phyloP scores from a whole-genome alignment of 2,888 invertebrate genomes.

The Operophtera brumata region DNA sequence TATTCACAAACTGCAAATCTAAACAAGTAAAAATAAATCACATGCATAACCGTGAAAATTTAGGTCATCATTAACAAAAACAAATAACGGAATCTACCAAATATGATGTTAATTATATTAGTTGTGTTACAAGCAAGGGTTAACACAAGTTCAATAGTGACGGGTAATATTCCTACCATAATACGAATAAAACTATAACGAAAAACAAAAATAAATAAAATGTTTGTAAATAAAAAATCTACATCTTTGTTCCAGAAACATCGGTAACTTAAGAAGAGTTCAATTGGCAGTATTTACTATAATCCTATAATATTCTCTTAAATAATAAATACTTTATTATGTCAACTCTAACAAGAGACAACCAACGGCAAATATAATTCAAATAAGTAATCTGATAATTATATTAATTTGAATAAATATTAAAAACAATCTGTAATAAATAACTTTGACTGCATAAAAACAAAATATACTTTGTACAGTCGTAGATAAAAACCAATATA shows the following conservation, averaged over 20 bases:
- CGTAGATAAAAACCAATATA: constrained; percentile 53
- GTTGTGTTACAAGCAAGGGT: constrained; percentile 81
- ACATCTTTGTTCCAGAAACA: constrained; percentile 68
- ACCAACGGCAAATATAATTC: constrained; percentile 62
- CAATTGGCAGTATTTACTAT: constrained; percentile 65
- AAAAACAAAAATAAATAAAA: constrained; percentile 48
- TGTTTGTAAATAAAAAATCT: constrained; percentile 51
- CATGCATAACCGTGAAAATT: constrained; percentile 53
- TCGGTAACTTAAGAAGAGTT: constrained; percentile 73
- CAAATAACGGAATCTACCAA: constrained; percentile 28
- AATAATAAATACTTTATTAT: constrained; percentile 49
- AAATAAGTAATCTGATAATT: constrained; percentile 63
- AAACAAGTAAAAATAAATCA: constrained; percentile 44
- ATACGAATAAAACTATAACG: constrained; percentile 42
- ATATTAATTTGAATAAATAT: constrained; percentile 66
- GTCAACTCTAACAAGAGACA: constrained; percentile 62
- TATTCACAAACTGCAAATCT: constrained; percentile 63
- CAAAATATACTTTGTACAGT: constrained; percentile 74
- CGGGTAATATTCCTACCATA: constrained; percentile 43
- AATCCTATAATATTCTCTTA: constrained; percentile 54
- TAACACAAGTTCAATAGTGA: constrained; percentile 66
- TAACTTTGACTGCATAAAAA: constrained; percentile 64
- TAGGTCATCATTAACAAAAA: constrained; percentile 26
- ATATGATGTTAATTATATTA: constrained; percentile 69
- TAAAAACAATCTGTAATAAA: constrained; percentile 61